phyloP scores from a whole-genome alignment of 2,888 invertebrate species.

The Heliconius aoede region DNA sequence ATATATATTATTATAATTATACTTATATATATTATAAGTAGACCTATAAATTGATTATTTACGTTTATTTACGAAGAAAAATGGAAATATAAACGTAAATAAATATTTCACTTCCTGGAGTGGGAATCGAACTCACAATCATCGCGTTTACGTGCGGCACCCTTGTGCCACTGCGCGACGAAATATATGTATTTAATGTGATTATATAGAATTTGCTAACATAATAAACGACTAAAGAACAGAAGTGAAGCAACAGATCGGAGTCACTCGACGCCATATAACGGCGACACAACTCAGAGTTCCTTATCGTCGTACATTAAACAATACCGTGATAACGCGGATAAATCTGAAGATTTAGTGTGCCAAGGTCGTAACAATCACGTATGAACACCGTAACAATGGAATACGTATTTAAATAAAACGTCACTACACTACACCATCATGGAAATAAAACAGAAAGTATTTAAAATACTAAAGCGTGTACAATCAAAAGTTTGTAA shows the following conservation, averaged over 20 bases:
- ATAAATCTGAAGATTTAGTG: constrained; percentile 39
- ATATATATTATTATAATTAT: no score
- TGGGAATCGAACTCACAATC: no score
- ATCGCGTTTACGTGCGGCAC: no score
- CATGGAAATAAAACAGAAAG: background rate
- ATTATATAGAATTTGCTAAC: background rate
- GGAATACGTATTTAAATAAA: constrained; percentile 9
- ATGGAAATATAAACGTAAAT: no score
- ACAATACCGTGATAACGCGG: constrained; percentile 43
- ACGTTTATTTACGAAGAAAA: no score
- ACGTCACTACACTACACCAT: background rate
- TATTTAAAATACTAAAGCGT: background rate
- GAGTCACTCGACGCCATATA: constrained; percentile 52
- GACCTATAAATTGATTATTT: no score
- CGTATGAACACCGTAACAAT: background rate
- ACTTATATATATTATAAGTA: no score
- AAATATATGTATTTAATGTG: background rate
- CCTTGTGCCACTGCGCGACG: no score
- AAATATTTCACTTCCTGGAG: no score
- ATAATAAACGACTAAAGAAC: background rate
- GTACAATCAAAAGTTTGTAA: background rate
- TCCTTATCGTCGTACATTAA: constrained; percentile 43
- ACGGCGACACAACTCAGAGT: constrained; percentile 47
- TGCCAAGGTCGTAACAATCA: constrained; percentile 41
- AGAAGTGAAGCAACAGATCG: constrained; percentile 25